Evolutionary conservation across 1,140 invertebrate species (phyloP).

Genomic region (Triops cancriformis): DNA sequence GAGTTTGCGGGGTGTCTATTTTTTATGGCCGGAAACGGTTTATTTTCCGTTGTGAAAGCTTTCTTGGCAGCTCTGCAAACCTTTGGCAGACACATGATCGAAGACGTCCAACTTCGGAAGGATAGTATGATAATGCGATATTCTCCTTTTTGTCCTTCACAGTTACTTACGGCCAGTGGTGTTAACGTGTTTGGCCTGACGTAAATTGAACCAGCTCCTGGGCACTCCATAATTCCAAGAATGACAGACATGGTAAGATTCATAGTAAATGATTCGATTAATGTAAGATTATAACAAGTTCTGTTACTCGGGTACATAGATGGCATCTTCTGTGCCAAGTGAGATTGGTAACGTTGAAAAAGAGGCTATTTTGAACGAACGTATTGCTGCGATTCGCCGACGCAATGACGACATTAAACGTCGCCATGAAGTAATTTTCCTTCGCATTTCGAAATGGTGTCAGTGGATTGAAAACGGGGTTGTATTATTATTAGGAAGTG

Average conservation of each 20-base stretch:
- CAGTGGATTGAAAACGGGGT: not conserved
- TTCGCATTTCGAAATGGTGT: not conserved
- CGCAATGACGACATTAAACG: slow-evolving; percentile 18
- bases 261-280: not conserved
- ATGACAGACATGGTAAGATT: not conserved
- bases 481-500: not conserved
- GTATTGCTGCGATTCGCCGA: slow-evolving; percentile 15
- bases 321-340: not conserved
- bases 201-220: not conserved
- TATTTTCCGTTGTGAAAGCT: not conserved
- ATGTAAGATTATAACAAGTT: not conserved
- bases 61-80: not conserved
- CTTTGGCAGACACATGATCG: not conserved
- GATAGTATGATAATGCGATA: not conserved
- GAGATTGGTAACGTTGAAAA: not conserved
- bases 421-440: not conserved
- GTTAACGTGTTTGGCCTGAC: not conserved
- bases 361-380: slow-evolving; percentile 20
- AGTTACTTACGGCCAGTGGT: not conserved
- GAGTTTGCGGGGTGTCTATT: not conserved
- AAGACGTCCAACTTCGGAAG: not conserved
- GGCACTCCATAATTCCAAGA: not conserved
- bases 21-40: not conserved
- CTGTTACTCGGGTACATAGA: not conserved
- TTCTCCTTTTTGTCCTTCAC: not conserved